Percentiles rank a stretch among this genome's conserved stretches.
Evolutionary conservation across 1,140 invertebrate species (phyloP).

Genomic region (Cydia splendana): DNA sequence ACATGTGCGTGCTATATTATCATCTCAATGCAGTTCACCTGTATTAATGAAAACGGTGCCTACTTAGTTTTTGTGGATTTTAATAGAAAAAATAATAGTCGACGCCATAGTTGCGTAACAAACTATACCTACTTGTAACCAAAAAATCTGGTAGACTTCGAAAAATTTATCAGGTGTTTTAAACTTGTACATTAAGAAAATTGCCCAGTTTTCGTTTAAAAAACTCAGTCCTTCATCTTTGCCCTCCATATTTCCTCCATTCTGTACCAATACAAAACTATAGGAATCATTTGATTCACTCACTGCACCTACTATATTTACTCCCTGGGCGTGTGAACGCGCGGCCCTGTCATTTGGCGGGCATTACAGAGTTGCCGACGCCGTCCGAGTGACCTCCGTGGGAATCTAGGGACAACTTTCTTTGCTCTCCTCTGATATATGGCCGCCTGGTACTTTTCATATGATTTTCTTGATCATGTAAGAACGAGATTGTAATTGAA

Average conservation of each 20-base stretch:
- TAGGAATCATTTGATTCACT: constrained; percentile 19
- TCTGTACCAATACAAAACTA: constrained; percentile 4
- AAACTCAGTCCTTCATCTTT: not conserved
- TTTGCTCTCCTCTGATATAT: constrained; percentile 15
- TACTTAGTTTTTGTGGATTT: too few relatives aligned
- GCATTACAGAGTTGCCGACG: constrained; percentile 28
- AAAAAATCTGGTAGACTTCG: too few relatives aligned
- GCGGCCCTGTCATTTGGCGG: constrained; percentile 34
- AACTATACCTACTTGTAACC: too few relatives aligned
- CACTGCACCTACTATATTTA: constrained; percentile 17
- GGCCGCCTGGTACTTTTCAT: constrained; percentile 19
- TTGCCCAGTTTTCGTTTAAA: not conserved
- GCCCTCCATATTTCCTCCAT: not conserved
- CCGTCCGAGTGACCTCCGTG: constrained; percentile 31
- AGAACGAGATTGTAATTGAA: too few relatives aligned
- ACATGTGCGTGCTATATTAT: too few relatives aligned
- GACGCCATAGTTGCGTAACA: too few relatives aligned
- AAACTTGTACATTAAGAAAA: not conserved
- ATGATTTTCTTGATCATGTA: not conserved
- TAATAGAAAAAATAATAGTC: too few relatives aligned
- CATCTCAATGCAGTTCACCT: too few relatives aligned
- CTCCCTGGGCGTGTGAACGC: constrained; percentile 28
- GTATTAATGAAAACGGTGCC: too few relatives aligned
- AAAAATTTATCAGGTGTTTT: too few relatives aligned
- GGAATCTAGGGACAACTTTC: constrained; percentile 30